phyloP scores from a whole-genome alignment of 2,113 vertebrate species.

The Gallinago jamesoni region DNA sequence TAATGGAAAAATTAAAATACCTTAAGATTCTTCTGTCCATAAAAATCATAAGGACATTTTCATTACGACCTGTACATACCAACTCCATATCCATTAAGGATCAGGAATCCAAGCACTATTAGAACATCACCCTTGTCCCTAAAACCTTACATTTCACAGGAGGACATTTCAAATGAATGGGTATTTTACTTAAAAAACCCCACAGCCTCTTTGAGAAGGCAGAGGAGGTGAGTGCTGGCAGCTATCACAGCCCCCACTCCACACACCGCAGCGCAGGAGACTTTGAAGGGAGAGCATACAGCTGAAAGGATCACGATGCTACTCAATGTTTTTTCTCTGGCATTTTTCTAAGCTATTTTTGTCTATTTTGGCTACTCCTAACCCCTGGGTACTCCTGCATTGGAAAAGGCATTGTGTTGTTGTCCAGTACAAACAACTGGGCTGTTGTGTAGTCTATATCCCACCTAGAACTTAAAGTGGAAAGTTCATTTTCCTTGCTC shows the following conservation, averaged over 20 bases:
- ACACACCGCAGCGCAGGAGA: background rate
- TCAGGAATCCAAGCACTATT: background rate
- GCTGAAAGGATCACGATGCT: background rate
- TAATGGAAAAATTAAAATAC: background rate
- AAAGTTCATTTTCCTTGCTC: background rate
- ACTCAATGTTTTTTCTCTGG: background rate
- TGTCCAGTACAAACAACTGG: background rate
- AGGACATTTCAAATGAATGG: background rate
- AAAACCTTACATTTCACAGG: background rate
- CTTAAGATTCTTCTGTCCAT: background rate
- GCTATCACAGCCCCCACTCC: background rate
- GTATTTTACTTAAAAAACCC: background rate
- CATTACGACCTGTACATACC: background rate
- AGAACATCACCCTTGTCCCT: background rate
- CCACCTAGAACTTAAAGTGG: background rate
- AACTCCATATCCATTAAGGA: background rate
- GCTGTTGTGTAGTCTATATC: background rate
- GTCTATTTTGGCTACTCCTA: background rate
- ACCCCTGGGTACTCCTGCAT: background rate
- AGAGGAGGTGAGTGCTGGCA: conserved; percentile 1
- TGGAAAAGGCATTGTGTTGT: background rate
- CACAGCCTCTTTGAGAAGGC: background rate
- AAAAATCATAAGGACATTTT: background rate
- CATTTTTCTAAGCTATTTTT: background rate
- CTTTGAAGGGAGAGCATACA: background rate